These are phyloP conservation scores for Epistrophe eligans DNA, from an alignment of 2,888 invertebrate genomes.

Conservation along the genomic window DNA sequence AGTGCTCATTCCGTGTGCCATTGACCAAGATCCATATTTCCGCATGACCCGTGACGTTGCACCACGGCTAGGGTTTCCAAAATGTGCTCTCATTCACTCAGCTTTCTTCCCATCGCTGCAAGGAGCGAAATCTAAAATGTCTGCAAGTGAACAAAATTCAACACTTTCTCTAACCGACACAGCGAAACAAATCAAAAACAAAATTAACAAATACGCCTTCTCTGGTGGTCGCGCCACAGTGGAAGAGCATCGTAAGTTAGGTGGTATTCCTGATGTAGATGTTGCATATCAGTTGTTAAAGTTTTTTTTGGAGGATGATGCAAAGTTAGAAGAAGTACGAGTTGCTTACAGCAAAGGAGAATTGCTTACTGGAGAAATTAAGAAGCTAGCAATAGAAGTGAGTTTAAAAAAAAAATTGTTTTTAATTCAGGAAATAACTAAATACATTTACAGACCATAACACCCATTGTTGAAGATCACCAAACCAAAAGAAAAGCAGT, in stretches of 20 bases:
- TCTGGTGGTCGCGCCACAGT: slow-evolving; percentile 97
- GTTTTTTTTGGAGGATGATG: slow-evolving; percentile 98
- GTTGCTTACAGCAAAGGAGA: slow-evolving; percentile 86
- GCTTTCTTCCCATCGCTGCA: slow-evolving; percentile 97
- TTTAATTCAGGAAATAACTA: neutral
- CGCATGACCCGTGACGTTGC: slow-evolving; percentile 99
- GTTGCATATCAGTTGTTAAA: slow-evolving; percentile 96
- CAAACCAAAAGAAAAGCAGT: slow-evolving; percentile 91
- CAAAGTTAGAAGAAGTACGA: slow-evolving; percentile 89
- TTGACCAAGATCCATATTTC: slow-evolving; percentile 99
- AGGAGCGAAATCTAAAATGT: slow-evolving; percentile 99
- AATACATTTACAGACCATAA: slow-evolving; percentile 84
- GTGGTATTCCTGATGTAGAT: slow-evolving; percentile 98
- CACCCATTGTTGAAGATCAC: slow-evolving; percentile 92
- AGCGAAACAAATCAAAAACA: slow-evolving; percentile 97
- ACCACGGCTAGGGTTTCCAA: slow-evolving; percentile 92
- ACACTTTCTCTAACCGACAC: slow-evolving; percentile 98
- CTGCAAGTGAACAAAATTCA: slow-evolving; percentile 96
- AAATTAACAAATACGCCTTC: slow-evolving; percentile 98
- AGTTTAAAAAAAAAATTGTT: slow-evolving; percentile 20
- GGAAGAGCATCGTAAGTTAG: slow-evolving; percentile 94
- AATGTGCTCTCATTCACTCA: slow-evolving; percentile 95
- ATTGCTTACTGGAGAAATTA: slow-evolving; percentile 96
- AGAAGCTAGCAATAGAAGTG: slow-evolving; percentile 93
- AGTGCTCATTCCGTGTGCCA: slow-evolving; percentile 97